Percentiles rank a stretch among this genome's conserved stretches.
Conservation (phyloP, 2,797 vertebrate species). For the Neosilurus hyrtlii region DNA sequence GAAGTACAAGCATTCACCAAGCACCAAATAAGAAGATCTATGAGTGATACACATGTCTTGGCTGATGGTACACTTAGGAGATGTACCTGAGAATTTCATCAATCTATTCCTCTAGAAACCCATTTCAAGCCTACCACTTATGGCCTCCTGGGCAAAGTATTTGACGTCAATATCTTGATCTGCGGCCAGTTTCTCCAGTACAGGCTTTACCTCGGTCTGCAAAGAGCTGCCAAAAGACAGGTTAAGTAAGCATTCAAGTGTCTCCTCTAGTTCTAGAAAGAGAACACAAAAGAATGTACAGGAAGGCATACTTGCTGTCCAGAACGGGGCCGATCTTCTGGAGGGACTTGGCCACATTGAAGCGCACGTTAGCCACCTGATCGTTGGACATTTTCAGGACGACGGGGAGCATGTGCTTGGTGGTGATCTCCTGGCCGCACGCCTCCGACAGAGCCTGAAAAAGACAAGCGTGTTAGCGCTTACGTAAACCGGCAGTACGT, state of each 20-base stretch:
- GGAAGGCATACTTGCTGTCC: slow-evolving; percentile 76
- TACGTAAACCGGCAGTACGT: not conserved
- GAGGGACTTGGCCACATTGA: slow-evolving; percentile 91
- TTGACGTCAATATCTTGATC: slow-evolving; percentile 91
- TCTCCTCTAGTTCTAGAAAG: not conserved
- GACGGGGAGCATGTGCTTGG: slow-evolving; percentile 89
- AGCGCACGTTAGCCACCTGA: slow-evolving; percentile 92
- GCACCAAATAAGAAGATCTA: not conserved
- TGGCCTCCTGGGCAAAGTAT: slow-evolving; percentile 91
- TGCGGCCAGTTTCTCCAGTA: slow-evolving; percentile 84
- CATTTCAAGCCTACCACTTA: slow-evolving; percentile 74
- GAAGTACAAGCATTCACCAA: not conserved
- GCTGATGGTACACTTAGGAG: not conserved
- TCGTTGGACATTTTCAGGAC: slow-evolving; percentile 91
- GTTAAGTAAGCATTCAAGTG: not conserved
- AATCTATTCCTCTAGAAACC: not conserved
- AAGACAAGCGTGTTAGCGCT: not conserved
- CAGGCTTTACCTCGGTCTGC: slow-evolving; percentile 83
- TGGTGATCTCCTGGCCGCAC: slow-evolving; percentile 88
- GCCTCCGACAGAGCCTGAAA: slow-evolving; percentile 82
- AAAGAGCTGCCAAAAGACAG: slow-evolving; percentile 71
- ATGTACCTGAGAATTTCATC: not conserved
- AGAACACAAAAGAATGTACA: not conserved
- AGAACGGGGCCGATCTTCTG: slow-evolving; percentile 89
- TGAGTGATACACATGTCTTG: not conserved